Conservation (phyloP, 2,888 invertebrate species). For the Carcina quercana region DNA sequence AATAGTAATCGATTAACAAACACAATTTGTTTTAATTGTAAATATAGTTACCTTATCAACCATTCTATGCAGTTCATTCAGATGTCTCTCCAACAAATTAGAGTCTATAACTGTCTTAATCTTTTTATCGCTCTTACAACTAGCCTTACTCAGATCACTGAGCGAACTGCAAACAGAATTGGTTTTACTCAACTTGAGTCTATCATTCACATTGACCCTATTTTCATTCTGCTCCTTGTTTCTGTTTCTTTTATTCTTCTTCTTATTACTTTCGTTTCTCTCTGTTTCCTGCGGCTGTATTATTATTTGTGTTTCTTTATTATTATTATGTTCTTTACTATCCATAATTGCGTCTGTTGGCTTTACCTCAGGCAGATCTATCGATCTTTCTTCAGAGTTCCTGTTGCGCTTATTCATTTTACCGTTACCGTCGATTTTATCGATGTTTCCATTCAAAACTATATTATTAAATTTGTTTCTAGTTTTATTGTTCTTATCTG, state of each 20-base stretch:
- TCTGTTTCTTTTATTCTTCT: constrained; percentile 17
- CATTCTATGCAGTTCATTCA: constrained; percentile 70
- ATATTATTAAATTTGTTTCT: constrained; percentile 8
- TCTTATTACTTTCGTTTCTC: constrained; percentile 2
- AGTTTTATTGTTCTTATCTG: constrained; percentile 7
- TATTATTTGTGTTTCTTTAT: constrained; percentile 16
- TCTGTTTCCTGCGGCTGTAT: constrained; percentile 11
- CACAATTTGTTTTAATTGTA: too few species aligned
- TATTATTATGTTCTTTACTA: constrained; percentile 11
- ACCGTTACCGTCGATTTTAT: not conserved
- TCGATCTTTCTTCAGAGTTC: too few species aligned
- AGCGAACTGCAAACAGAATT: constrained; percentile 53
- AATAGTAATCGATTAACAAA: too few species aligned
- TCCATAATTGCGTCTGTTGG: not conserved
- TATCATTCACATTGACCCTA: constrained; percentile 15
- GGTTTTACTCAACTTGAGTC: constrained; percentile 36
- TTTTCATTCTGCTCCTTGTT: constrained; percentile 14
- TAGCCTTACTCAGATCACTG: constrained; percentile 46
- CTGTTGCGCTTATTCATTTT: too few species aligned
- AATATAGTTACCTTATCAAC: too few species aligned
- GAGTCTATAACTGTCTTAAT: constrained; percentile 32
- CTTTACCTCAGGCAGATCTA: too few species aligned
- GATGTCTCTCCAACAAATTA: constrained; percentile 62
- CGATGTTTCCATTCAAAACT: not conserved
- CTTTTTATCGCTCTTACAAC: constrained; percentile 25